Conservation (phyloP, 2,113 vertebrate species). For the Lepisosteus osseus region DNA sequence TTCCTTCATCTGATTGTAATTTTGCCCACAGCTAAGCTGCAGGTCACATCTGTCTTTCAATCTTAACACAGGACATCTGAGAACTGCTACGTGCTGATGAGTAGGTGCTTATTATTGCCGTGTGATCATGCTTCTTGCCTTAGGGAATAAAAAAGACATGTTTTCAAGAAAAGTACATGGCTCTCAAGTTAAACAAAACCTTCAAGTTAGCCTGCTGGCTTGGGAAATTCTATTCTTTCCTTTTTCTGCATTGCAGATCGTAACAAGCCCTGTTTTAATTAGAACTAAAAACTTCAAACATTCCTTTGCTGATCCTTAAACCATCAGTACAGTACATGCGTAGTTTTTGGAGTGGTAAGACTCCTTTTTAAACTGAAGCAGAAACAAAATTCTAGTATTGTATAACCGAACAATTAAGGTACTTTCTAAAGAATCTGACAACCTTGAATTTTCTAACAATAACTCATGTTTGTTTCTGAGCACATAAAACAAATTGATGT, state of each 20-base stretch:
- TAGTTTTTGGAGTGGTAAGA: too few relatives aligned
- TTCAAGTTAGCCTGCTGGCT: constrained; percentile 12
- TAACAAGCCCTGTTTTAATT: constrained; percentile 12
- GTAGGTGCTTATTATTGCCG: not conserved
- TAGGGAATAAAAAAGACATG: too few relatives aligned
- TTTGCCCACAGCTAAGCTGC: constrained; percentile 14
- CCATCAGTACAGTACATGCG: too few relatives aligned
- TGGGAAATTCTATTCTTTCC: too few relatives aligned
- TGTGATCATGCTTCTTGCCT: not conserved
- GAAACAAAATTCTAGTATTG: too few relatives aligned
- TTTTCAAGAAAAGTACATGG: too few relatives aligned
- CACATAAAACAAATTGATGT: too few relatives aligned
- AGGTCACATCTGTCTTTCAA: constrained; percentile 22
- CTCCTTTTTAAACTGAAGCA: too few relatives aligned
- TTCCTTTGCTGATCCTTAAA: too few relatives aligned
- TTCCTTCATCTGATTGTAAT: constrained; percentile 26
- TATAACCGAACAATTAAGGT: not conserved
- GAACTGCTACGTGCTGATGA: not conserved
- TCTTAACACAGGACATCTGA: constrained; percentile 7
- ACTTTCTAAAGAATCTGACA: too few relatives aligned
- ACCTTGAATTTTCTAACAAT: too few relatives aligned
- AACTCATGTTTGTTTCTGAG: too few relatives aligned
- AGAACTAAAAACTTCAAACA: not conserved
- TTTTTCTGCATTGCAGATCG: constrained; percentile 4
- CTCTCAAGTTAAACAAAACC: not conserved